Evolutionary conservation across 2,113 vertebrate genomes (phyloP).

Genomic region (Haliaeetus leucogaster): DNA sequence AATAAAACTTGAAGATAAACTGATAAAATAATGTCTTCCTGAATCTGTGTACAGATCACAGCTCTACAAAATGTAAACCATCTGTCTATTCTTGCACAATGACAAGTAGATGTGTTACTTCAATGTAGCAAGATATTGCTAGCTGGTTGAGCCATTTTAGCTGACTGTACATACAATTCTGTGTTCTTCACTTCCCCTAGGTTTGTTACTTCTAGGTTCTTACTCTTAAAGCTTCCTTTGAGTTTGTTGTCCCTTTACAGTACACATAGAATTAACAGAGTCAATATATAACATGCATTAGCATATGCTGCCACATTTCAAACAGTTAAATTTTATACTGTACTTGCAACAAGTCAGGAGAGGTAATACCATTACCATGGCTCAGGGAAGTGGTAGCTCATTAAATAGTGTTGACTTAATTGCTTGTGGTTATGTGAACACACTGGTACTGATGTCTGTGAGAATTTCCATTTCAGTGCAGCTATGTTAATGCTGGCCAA

Average conservation of each 20-base stretch:
- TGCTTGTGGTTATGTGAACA: neutral
- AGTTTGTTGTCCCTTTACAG: neutral
- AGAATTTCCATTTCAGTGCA: neutral
- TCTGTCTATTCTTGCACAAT: neutral
- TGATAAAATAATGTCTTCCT: neutral
- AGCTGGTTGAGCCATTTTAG: neutral
- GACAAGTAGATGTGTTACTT: neutral
- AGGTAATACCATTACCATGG: neutral
- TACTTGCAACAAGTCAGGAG: neutral
- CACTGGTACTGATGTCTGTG: neutral
- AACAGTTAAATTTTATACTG: neutral
- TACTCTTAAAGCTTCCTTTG: neutral
- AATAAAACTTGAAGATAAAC: neutral
- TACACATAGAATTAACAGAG: neutral
- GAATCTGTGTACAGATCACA: neutral
- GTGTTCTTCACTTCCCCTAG: neutral
- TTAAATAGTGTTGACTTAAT: neutral
- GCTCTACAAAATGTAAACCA: neutral
- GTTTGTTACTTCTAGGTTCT: neutral
- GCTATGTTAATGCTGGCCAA: neutral
- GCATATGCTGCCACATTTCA: neutral
- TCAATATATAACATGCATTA: neutral
- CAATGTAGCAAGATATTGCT: accelerated
- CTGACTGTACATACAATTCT: neutral
- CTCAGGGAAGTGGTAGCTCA: neutral